Evolutionary conservation across 2,797 vertebrate species (phyloP).

Genomic region (Malacoctenus gilli): DNA sequence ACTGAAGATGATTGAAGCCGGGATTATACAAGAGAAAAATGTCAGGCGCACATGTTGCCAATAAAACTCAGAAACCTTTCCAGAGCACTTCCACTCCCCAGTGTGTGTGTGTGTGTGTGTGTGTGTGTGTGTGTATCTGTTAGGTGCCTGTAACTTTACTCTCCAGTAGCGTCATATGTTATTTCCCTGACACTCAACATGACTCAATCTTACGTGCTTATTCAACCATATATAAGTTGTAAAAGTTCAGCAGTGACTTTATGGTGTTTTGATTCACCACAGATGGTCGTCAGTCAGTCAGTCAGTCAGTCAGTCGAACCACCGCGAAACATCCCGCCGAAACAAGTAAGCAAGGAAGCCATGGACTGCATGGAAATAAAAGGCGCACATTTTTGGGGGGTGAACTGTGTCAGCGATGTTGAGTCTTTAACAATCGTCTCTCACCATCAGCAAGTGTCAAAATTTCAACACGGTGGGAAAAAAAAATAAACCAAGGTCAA

Average conservation of each 20-base stretch:
- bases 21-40: constrained; percentile 9
- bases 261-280: constrained; percentile 29
- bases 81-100: too few species aligned
- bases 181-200: not conserved
- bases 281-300: constrained; percentile 22
- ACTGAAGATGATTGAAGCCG: not conserved
- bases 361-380: constrained; percentile 22
- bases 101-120: not conserved
- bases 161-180: not conserved
- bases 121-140: not conserved
- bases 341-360: constrained; percentile 28
- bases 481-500: too few species aligned
- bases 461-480: not conserved
- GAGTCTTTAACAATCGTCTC: constrained; percentile 17
- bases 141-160: not conserved
- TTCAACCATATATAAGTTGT: constrained; percentile 2
- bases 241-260: constrained; percentile 12
- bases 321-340: constrained; percentile 9
- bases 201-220: constrained; percentile 10
- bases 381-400: constrained; percentile 24
- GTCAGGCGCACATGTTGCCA: constrained; percentile 1
- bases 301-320: constrained; percentile 21
- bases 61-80: not conserved
- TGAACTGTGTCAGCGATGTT: constrained; percentile 24
- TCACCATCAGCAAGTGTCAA: constrained; percentile 3